These are phyloP conservation scores for Beroe forskalii DNA, from an alignment of 37 sponge, comb jelly and placozoan species.

Conservation along the genomic window DNA sequence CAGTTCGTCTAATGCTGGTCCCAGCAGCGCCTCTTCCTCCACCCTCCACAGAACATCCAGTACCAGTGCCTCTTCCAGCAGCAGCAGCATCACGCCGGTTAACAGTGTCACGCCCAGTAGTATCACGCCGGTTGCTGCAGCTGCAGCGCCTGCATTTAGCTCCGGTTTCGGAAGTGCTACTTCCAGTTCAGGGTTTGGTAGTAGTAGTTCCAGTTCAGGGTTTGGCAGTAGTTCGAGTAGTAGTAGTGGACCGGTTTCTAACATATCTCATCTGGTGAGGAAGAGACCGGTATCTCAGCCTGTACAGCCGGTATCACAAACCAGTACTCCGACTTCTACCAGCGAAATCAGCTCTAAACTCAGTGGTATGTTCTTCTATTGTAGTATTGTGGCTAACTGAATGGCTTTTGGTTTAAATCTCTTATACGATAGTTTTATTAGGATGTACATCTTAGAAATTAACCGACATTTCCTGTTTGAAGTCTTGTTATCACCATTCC, in stretches of 20 bases:
- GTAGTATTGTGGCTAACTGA: too few species aligned
- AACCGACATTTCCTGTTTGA: too few species aligned
- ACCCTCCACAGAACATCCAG: not conserved
- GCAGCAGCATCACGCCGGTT: not conserved
- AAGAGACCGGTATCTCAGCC: constrained; percentile 52
- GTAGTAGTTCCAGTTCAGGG: not conserved
- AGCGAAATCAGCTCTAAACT: constrained; percentile 45
- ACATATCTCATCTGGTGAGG: constrained; percentile 47
- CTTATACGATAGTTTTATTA: too few species aligned
- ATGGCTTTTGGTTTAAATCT: too few species aligned
- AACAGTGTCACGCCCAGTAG: not conserved
- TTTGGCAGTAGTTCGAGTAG: not conserved
- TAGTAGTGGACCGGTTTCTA: not conserved
- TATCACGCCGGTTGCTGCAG: not conserved
- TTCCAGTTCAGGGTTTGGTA: too few species aligned
- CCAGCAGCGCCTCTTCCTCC: not conserved
- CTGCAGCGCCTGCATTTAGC: too few species aligned
- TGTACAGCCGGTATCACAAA: constrained; percentile 9
- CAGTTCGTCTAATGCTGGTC: not conserved
- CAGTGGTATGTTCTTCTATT: constrained; percentile 28
- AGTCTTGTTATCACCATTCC: too few species aligned
- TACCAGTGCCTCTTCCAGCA: not conserved
- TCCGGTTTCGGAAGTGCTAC: too few species aligned
- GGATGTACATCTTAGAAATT: too few species aligned
- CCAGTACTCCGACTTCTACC: not conserved